Evolutionary conservation across 2,888 invertebrate species (phyloP), one percentile per base, ranked within the genome.

Genomic region (Pandemis heparana): DNA sequence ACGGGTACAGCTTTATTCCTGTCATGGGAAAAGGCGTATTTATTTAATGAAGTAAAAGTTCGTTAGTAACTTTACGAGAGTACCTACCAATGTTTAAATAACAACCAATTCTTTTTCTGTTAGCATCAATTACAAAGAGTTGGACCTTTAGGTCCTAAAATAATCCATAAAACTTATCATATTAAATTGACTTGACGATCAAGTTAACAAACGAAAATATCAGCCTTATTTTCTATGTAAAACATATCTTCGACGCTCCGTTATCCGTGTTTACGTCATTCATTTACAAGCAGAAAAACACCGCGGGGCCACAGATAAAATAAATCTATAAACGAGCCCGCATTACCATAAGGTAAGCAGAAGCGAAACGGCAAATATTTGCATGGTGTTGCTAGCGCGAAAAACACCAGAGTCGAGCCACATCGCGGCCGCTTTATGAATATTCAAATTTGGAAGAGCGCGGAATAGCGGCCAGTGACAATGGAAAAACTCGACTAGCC

Each of bases 401-500:
- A 65, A 65, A 74, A 74, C 65, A 61, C 64, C 63, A 46, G 16
- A 41, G 69, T 63, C 53, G 16, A 51, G 69, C 68, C 53, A 48
- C 53, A 61, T 63, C 56, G 68, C 39, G 53, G n/a, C 61, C 66
- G 67, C 38, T 69, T 48, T 53, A 74, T 74, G 69, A 74, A 74
- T 74, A 74, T 74, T 74, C 69, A 74, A 69, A 73, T 65, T 73
- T 41, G 39, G 48, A 69, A 68, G 56, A 56, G 67, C 38, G 62
- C 51, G n/a, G 46, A 63, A 61, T 46, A 53, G 62, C 62, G 46
- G 60, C 38, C 4, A 63, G 43, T 51, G 62, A 41, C 41, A 62
- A 62, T 43, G 39, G 61, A 39, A 61, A 39, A 14, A 61, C 62
- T 43, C 62, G 62, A n/a, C 39, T n/a, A 10, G 38, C 41, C 23